Evolutionary conservation across 2,888 invertebrate species (phyloP).

Genomic region (Lissonota sp.): DNA sequence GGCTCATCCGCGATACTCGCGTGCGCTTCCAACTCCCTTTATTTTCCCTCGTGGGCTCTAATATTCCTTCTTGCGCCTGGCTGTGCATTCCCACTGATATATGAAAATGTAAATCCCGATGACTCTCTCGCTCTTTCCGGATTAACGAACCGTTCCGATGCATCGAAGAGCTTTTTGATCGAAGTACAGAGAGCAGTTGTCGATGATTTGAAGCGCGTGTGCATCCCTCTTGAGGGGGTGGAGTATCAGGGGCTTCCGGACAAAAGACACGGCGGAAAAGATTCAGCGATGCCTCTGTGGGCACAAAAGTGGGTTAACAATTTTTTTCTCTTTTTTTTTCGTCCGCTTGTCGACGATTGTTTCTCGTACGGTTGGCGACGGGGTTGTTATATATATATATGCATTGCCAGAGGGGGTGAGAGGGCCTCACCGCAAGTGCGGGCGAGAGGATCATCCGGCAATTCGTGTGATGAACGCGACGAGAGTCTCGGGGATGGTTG

Average conservation of each 20-base stretch:
- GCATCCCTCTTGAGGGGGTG: no score
- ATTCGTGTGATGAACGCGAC: conserved; percentile 53
- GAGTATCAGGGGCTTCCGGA: background rate
- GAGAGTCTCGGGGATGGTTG: conserved; percentile 36
- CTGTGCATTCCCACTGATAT: background rate
- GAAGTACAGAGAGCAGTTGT: conserved; percentile 25
- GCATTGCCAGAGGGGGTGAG: background rate
- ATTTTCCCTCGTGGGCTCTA: background rate
- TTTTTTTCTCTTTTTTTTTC: no score
- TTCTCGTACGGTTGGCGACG: no score
- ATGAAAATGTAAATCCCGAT: conserved; percentile 70
- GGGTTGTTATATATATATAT: background rate
- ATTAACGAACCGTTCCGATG: conserved; percentile 69
- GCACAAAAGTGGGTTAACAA: background rate
- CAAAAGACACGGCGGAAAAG: background rate
- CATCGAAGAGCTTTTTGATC: background rate
- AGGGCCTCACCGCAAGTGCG: conserved; percentile 30
- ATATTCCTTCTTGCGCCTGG: background rate
- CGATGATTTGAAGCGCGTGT: conserved; percentile 2
- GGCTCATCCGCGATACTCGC: conserved; percentile 5
- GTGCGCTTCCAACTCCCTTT: background rate
- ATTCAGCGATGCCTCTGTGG: background rate
- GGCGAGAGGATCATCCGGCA: conserved; percentile 37
- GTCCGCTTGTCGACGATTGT: no score
- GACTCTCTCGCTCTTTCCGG: conserved; percentile 67